Conservation (phyloP, 92 coral and sea anemone genomes). For the Paramuricea clavata region DNA sequence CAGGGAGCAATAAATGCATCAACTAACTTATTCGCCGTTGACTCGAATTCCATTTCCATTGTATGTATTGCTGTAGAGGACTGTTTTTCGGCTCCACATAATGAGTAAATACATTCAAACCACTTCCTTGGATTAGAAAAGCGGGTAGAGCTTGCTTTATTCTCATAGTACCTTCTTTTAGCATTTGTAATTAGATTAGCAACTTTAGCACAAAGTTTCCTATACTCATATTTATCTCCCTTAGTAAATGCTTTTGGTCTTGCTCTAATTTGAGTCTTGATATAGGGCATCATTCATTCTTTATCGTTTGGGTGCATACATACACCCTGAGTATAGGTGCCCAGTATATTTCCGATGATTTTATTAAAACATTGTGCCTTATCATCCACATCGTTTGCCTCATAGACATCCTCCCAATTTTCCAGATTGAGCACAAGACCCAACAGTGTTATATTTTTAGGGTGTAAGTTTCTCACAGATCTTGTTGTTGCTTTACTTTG, state of each 20-base stretch:
- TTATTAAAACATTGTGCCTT: too few relatives aligned
- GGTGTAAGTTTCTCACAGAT: too few relatives aligned
- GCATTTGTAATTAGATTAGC: constrained; percentile 51
- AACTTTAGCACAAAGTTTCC: too few relatives aligned
- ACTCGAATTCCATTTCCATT: constrained; percentile 25
- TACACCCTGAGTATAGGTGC: constrained; percentile 51
- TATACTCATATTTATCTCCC: too few relatives aligned
- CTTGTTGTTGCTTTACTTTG: too few relatives aligned
- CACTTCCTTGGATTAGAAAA: constrained; percentile 54
- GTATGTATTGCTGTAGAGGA: constrained; percentile 26
- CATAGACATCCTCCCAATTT: constrained; percentile 59
- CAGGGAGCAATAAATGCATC: constrained; percentile 56
- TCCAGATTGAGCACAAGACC: constrained; percentile 44
- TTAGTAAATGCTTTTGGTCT: too few relatives aligned
- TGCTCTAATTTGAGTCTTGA: constrained; percentile 43
- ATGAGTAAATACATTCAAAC: constrained; percentile 62
- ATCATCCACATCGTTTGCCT: constrained; percentile 62
- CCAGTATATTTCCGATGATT: constrained; percentile 8
- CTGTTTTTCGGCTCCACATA: constrained; percentile 51
- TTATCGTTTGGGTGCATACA: constrained; percentile 60
- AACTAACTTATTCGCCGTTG: not conserved
- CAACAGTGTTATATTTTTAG: too few relatives aligned
- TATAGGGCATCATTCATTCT: constrained; percentile 59
- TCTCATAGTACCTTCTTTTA: constrained; percentile 52
- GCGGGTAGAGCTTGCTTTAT: constrained; percentile 26